Evolutionary conservation across 2,888 invertebrate genomes (phyloP), one percentile per base, ranked within the genome.

Genomic region (Apotomis turbidana): DNA sequence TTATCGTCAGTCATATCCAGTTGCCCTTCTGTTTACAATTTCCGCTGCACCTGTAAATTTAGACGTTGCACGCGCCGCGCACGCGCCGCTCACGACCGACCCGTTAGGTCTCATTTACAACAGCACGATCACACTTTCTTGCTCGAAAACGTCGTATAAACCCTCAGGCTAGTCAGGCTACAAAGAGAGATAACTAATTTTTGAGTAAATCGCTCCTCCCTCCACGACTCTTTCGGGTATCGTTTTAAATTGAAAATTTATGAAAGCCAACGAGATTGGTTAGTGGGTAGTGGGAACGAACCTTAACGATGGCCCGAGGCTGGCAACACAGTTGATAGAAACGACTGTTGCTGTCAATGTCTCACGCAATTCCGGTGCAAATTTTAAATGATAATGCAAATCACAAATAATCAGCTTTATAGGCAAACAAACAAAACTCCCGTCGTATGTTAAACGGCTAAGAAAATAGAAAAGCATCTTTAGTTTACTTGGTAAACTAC

Each of bases 11-110:
- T 10, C 54, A 41, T 36, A 67, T 67, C 27, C 27, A 62, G 52
- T 68, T 68, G 63, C 68, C 68, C 68, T 68, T 72, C 68, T 72
- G 72, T 72, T 68, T 72, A 63, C 63, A 68, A 72, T 72, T 68
- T 72, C 83, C 74, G 76, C 80, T 77, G 83, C 87, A 87, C 87
- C 85, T 87, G 86, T 85, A 84, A 83, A 83, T 81, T 83, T 80
- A 80, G 82, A 82, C 78, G 83, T 81, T 72, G 78, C 80, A 78
- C 72, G 82, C 77, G 83, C 85, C 70, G 81, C 77, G 83, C 85
- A 84, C 84, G 84, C 84, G 83, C 78, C 80, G 76, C 77, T 83
- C 84, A 83, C 84, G 84, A 86, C 76, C 75, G 52, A 49, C 77
- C 81, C 80, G 80, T 81, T 83, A 83, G 71, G 72, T 77, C 74